Evolutionary conservation across 2,113 vertebrate genomes (phyloP), one percentile per base, ranked within the genome.

Genomic region (Oenanthe melanoleuca): DNA sequence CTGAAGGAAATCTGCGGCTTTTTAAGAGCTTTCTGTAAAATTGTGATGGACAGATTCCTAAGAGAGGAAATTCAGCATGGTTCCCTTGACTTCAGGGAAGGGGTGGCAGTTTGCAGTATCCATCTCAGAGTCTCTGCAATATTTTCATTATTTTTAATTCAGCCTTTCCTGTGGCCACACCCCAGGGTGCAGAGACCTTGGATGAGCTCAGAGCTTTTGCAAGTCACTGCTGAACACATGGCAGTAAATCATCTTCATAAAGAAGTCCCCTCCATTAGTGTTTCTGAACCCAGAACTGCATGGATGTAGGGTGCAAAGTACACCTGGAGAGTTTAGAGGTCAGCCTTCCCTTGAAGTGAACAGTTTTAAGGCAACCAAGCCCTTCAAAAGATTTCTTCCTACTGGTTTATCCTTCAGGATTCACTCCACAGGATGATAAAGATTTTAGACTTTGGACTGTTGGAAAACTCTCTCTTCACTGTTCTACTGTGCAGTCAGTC

Each of bases 361-460:
- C 13, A 60, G 37, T 26, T 61, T 70, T 65, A 85, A 86, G 57
- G 19, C 33, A 88, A 63, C 26, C 34, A 85, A 63, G 17, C n/a
- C 40, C 50, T 88, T 91, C 64, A 52, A 74, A 92, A 78, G 29
- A 66, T 80, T 89, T 86, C 50, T 92, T 91, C 63, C 74, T 73
- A 92, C 71, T 63, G 64, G 42, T 81, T 93, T 83, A 66, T 92
- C 61, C 85, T 89, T 96, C 66, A 87, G 86, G 78, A 80, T 73
- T 91, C 38, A 60, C 63, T 86, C 78, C 67, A 66, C 63, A 34
- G 71, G 50, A 77, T 28, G 67, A 45, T 71, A 66, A 92, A 84
- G 59, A 83, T 47, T 95, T 94, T 79, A 87, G 78, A 61, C 28
- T 95, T 59, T 74, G 55, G 73, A 31, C 44, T 91, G 64, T 47